Evolutionary conservation across 2,113 vertebrate species (phyloP).

Genomic region (Siniperca chuatsi): DNA sequence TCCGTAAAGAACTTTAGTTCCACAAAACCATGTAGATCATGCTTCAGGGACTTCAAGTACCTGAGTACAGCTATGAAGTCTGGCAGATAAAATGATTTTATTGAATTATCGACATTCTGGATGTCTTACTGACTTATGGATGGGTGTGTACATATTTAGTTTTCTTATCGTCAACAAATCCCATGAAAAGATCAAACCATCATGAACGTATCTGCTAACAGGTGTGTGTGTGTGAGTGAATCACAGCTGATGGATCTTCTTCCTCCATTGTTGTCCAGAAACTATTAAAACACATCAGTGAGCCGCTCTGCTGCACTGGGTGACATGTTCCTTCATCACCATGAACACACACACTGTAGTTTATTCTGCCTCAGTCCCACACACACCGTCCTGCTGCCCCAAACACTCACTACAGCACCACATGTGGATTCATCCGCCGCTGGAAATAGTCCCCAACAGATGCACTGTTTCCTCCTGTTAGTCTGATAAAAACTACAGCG

Average conservation of each 20-base stretch:
- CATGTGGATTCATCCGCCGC: background rate
- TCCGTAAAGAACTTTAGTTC: accelerated
- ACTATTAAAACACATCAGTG: background rate
- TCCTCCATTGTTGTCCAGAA: background rate
- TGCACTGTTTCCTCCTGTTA: no score
- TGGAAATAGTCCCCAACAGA: background rate
- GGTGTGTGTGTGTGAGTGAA: background rate
- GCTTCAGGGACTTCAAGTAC: no score
- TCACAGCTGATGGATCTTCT: background rate
- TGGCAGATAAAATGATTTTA: background rate
- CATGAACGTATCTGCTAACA: background rate
- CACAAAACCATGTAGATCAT: background rate
- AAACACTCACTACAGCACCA: background rate
- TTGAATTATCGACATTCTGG: background rate
- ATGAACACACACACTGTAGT: background rate
- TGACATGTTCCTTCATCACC: background rate
- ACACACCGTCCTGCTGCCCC: background rate
- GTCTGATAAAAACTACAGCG: no score
- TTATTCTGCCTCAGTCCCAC: background rate
- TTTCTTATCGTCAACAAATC: no score
- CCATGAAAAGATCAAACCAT: no score
- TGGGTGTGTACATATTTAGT: no score
- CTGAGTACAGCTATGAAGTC: background rate
- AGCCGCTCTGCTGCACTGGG: no score
- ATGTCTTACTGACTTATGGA: background rate